phyloP scores from a whole-genome alignment of 2,888 invertebrate genomes.

The Scotopteryx bipunctaria region DNA sequence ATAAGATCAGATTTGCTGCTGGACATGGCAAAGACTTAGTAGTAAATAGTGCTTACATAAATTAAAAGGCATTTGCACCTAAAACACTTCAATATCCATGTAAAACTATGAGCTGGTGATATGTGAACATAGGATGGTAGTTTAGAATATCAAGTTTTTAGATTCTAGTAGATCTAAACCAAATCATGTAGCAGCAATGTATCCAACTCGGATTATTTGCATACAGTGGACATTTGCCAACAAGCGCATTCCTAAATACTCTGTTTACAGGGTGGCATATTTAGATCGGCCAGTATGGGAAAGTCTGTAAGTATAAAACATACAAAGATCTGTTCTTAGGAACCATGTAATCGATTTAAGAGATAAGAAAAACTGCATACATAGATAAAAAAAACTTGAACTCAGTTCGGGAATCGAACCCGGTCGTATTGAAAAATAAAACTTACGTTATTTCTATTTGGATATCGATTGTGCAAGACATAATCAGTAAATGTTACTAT shows the following conservation, averaged over 20 bases:
- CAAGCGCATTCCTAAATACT: constrained; percentile 43
- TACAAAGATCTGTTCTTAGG: no score
- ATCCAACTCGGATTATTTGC: constrained; percentile 49
- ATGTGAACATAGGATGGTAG: constrained; percentile 9
- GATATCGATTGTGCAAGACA: no score
- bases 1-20: neutral
- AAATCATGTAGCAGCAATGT: constrained; percentile 48
- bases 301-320: no score
- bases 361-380: no score
- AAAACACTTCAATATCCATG: neutral
- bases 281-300: no score
- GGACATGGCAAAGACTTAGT: constrained; percentile 2
- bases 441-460: no score
- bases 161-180: constrained; percentile 41
- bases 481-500: no score
- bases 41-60: neutral
- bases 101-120: neutral
- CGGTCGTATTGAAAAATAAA: no score
- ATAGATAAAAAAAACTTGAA: no score
- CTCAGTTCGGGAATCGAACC: no score
- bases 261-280: no score
- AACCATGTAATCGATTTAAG: no score
- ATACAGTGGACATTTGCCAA: constrained; percentile 48
- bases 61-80: neutral
- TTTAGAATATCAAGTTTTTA: constrained; percentile 29